Evolutionary conservation across 2,888 invertebrate species (phyloP).

Genomic region (Athalia circularis): DNA sequence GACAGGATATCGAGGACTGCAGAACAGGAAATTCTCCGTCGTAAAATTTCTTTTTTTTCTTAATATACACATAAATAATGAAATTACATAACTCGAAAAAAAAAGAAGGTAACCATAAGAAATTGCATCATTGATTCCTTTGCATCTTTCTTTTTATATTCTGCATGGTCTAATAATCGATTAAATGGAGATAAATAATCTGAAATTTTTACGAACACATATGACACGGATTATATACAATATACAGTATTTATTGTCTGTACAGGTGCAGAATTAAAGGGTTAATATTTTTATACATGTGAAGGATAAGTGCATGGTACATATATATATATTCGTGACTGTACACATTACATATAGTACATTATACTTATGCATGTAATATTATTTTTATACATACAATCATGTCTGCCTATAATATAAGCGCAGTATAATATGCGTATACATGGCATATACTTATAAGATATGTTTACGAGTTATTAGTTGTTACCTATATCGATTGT

Average conservation of each 20-base stretch:
- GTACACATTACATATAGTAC: slow-evolving; percentile 12
- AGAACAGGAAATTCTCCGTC: no score
- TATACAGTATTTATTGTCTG: slow-evolving; percentile 15
- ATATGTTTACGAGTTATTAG: neutral
- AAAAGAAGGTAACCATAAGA: no score
- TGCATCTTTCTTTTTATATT: no score
- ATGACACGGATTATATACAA: neutral
- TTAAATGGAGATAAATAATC: no score
- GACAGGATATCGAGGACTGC: no score
- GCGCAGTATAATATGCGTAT: neutral
- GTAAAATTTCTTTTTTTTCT: no score
- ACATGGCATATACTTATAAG: neutral
- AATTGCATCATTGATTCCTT: no score
- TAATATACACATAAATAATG: no score
- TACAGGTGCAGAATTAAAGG: neutral
- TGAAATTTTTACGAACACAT: neutral
- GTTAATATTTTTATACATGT: slow-evolving; percentile 3
- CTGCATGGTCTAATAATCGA: no score
- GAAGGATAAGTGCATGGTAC: neutral
- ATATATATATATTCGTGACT: slow-evolving; percentile 23
- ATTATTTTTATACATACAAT: neutral
- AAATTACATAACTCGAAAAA: no score
- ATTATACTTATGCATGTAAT: neutral
- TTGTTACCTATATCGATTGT: slow-evolving; percentile 16
- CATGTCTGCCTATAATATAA: neutral